Evolutionary conservation across 2,888 invertebrate species (phyloP).

Genomic region (Hyposoter didymator): DNA sequence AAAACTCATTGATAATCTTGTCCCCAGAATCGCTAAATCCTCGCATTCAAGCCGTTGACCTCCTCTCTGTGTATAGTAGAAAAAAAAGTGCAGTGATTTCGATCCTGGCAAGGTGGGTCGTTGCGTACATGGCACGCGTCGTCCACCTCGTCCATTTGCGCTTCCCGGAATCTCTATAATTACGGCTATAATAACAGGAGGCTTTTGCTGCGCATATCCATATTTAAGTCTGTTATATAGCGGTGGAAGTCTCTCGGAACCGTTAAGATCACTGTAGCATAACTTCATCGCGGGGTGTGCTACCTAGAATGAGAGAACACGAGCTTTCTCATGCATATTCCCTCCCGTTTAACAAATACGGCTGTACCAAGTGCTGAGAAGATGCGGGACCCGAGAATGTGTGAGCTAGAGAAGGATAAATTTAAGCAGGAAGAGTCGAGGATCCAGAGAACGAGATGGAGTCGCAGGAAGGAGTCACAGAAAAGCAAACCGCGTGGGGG

Average conservation of each 20-base stretch:
- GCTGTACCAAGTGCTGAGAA: conserved; percentile 68
- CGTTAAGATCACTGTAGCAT: conserved; percentile 82
- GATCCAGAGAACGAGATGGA: conserved; percentile 65
- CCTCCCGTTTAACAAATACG: conserved; percentile 76
- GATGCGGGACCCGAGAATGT: conserved; percentile 33
- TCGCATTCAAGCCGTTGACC: neutral
- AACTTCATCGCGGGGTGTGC: conserved; percentile 72
- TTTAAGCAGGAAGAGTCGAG: conserved; percentile 69
- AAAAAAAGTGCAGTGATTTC: conserved; percentile 20
- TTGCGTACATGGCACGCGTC: conserved; percentile 62
- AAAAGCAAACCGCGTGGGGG: conserved; percentile 48
- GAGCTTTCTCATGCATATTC: conserved; percentile 82
- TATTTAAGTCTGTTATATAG: conserved; percentile 75
- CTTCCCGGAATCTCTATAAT: conserved; percentile 68
- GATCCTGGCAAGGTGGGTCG: neutral
- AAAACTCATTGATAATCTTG: conserved; percentile 3
- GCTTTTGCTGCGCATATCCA: conserved; percentile 71
- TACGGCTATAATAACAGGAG: conserved; percentile 67
- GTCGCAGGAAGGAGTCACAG: conserved; percentile 65
- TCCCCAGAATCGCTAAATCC: neutral
- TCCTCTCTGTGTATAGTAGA: neutral
- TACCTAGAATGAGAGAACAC: conserved; percentile 32
- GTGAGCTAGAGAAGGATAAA: conserved; percentile 21
- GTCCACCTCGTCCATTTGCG: conserved; percentile 59
- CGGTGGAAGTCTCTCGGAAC: conserved; percentile 64